A percentile compares a stretch with the other conserved stretches of the same genome.
Evolutionary conservation across 2,797 vertebrate species (phyloP).

Genomic region (Urophycis tenuis): DNA sequence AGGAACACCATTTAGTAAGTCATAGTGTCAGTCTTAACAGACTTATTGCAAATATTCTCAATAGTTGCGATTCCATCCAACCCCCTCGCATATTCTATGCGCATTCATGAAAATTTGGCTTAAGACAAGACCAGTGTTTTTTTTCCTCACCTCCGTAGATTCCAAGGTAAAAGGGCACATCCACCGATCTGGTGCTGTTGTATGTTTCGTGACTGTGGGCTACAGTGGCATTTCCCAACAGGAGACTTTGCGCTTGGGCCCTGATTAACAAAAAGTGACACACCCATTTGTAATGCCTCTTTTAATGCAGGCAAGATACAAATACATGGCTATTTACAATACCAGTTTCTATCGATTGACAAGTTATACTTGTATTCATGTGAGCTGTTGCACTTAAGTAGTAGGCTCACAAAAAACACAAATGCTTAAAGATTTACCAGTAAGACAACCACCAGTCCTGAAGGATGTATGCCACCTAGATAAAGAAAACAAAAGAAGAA

Average conservation of each 20-base stretch:
- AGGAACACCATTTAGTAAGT: no score
- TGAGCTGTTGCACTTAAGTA: neutral
- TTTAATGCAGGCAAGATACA: neutral
- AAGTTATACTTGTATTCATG: neutral
- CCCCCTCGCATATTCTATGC: no score
- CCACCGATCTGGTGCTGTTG: slow-evolving; percentile 48
- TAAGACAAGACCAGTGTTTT: no score
- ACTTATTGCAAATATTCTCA: no score
- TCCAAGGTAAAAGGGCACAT: slow-evolving; percentile 61
- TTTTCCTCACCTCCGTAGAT: slow-evolving; percentile 61
- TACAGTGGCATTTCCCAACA: slow-evolving; percentile 27
- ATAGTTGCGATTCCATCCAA: no score
- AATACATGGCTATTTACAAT: neutral
- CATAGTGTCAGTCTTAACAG: no score
- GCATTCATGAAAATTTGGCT: no score
- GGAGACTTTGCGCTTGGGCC: slow-evolving; percentile 60
- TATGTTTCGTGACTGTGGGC: neutral
- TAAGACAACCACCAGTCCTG: slow-evolving; percentile 96
- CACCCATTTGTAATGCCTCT: neutral
- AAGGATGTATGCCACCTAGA: slow-evolving; percentile 77
- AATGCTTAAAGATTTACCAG: slow-evolving; percentile 70
- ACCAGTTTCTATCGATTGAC: neutral
- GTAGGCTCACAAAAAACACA: neutral
- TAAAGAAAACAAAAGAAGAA: slow-evolving; percentile 16
- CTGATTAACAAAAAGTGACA: slow-evolving; percentile 35